phyloP scores from a whole-genome alignment of 2,888 invertebrate genomes.

The Rhyacophila evoluta region DNA sequence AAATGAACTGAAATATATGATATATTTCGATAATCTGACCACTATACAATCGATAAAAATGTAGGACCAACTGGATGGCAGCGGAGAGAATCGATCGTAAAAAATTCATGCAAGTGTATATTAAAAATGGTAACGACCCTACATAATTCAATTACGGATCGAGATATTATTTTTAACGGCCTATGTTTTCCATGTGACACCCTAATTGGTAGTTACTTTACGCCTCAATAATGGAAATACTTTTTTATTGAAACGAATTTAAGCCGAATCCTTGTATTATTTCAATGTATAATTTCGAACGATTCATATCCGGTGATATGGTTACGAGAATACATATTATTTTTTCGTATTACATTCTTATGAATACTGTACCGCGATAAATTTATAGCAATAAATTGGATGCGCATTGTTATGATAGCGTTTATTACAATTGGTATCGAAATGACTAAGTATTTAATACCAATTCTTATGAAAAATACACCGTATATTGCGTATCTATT shows the following conservation, averaged over 20 bases:
- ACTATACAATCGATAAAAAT: too few species aligned
- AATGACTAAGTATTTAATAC: too few species aligned
- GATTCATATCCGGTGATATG: not conserved
- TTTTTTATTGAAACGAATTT: not conserved
- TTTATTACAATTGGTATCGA: not conserved
- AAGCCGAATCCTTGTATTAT: not conserved
- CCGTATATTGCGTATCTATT: too few species aligned
- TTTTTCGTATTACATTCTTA: not conserved
- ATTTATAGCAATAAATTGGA: not conserved
- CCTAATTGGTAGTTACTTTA: not conserved
- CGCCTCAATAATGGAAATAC: not conserved
- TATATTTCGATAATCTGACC: too few species aligned
- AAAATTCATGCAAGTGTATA: too few species aligned
- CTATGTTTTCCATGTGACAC: not conserved
- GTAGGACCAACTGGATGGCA: too few species aligned
- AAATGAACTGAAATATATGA: too few species aligned
- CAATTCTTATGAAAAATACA: too few species aligned
- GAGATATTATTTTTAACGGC: not conserved
- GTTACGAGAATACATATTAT: not conserved
- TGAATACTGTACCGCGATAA: not conserved
- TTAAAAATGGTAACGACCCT: not conserved
- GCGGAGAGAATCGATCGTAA: too few species aligned
- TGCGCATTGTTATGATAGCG: not conserved
- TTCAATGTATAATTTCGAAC: not conserved
- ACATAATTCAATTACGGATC: not conserved